A percentile compares a stretch with the other conserved stretches of the same genome.
These are phyloP conservation scores for Graphium colonna DNA, from an alignment of 2,888 invertebrate genomes.

Conservation along the genomic window DNA sequence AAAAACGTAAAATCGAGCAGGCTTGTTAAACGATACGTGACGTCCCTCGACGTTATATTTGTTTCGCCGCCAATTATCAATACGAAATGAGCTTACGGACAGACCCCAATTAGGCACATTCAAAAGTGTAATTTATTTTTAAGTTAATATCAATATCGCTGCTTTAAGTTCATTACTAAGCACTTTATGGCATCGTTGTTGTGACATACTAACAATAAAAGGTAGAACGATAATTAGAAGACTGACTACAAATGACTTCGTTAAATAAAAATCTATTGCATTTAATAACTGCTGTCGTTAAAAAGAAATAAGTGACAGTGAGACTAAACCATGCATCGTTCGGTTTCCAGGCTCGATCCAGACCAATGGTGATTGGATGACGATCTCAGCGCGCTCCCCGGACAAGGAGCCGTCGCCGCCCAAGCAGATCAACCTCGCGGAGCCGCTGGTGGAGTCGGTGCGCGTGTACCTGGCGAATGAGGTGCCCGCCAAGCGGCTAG, in stretches of 20 bases:
- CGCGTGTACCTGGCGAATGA: constrained; percentile 70
- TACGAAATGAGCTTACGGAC: background rate
- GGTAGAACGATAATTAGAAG: too few species aligned
- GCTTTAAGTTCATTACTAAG: too few species aligned
- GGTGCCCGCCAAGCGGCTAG: constrained; percentile 60
- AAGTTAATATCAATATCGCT: too few species aligned
- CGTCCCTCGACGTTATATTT: background rate
- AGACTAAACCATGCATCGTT: background rate
- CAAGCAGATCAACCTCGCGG: constrained; percentile 63
- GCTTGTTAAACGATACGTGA: background rate
- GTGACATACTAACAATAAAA: too few species aligned
- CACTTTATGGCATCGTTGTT: too few species aligned
- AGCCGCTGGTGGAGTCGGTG: constrained; percentile 73
- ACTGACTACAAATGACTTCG: too few species aligned
- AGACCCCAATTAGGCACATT: background rate
- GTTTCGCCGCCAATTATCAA: background rate
- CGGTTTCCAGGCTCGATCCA: constrained; percentile 68
- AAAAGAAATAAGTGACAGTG: background rate
- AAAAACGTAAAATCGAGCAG: background rate
- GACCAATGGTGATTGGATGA: constrained; percentile 77
- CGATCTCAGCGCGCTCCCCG: constrained; percentile 68
- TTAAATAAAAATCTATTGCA: background rate
- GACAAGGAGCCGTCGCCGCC: constrained; percentile 65
- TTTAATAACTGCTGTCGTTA: background rate
- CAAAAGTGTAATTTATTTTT: background rate